Percentiles rank a stretch among this genome's conserved stretches.
phyloP scores from a whole-genome alignment of 2,888 invertebrate genomes.

The Drosophila macrospina region DNA sequence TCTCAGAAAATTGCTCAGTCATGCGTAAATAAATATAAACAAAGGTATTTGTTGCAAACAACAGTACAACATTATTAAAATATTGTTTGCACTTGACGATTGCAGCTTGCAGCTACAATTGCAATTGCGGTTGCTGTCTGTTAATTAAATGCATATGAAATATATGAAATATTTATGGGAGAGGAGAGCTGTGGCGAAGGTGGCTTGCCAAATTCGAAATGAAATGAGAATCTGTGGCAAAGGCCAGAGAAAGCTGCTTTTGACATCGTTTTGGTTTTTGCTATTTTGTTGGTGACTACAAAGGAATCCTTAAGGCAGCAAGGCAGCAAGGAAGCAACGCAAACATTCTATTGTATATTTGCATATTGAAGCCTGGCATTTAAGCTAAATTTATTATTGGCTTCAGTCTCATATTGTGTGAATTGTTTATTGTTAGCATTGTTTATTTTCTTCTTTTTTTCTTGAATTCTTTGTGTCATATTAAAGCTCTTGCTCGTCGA shows the following conservation, averaged over 20 bases:
- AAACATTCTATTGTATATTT: slow-evolving; percentile 5
- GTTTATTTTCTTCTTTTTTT: too few relatives aligned
- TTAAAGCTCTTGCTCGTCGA: slow-evolving; percentile 51
- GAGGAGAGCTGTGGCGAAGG: neutral
- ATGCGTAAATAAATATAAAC: neutral
- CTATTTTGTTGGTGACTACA: slow-evolving; percentile 19
- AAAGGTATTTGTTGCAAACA: slow-evolving; percentile 13
- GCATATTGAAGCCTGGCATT: slow-evolving; percentile 40
- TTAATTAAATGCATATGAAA: slow-evolving; percentile 55
- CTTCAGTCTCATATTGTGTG: slow-evolving; percentile 17
- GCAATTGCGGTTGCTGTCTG: slow-evolving; percentile 18
- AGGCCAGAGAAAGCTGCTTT: slow-evolving; percentile 15
- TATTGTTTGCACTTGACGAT: slow-evolving; percentile 3
- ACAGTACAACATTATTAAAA: slow-evolving; percentile 1
- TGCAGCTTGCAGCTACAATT: slow-evolving; percentile 10
- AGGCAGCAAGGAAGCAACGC: neutral
- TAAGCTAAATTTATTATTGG: slow-evolving; percentile 61
- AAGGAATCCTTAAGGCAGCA: slow-evolving; percentile 22
- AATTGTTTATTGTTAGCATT: slow-evolving; percentile 35
- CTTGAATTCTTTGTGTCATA: too few relatives aligned
- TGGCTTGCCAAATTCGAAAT: slow-evolving; percentile 3
- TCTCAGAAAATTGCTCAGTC: slow-evolving; percentile 24
- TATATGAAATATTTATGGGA: slow-evolving; percentile 35
- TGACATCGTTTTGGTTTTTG: slow-evolving; percentile 24
- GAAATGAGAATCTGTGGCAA: slow-evolving; percentile 1